phyloP scores from a whole-genome alignment of 2,113 vertebrate species.

The Cyprichromis sp. region DNA sequence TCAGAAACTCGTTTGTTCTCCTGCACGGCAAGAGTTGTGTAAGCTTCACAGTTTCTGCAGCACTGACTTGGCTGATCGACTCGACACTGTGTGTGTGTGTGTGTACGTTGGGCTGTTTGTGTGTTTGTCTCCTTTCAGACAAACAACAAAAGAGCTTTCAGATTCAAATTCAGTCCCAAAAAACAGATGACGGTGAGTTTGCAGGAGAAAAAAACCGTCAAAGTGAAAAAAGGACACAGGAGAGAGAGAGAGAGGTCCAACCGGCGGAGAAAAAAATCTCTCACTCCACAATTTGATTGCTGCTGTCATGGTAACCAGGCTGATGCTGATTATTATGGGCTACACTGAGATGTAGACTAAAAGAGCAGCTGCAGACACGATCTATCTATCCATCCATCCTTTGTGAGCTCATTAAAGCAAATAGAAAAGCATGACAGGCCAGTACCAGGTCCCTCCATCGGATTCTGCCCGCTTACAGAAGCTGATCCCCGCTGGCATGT shows the following conservation, averaged over 20 bases:
- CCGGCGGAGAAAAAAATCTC: neutral
- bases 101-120: neutral
- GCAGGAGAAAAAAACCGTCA: neutral
- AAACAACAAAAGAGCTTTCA: constrained; percentile 38
- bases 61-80: neutral
- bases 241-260: neutral
- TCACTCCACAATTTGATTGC: neutral
- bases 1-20: neutral
- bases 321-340: neutral
- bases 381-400: neutral
- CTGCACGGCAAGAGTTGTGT: neutral
- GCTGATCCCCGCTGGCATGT: neutral
- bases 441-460: neutral
- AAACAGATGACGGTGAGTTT: neutral
- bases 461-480: neutral
- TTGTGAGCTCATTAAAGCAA: neutral
- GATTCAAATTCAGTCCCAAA: constrained; percentile 21
- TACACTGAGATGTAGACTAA: neutral
- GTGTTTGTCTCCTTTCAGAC: constrained; percentile 8
- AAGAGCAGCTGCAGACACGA: neutral
- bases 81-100: neutral
- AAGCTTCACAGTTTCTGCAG: neutral
- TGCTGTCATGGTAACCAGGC: neutral
- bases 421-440: neutral
- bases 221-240: neutral